Evolutionary conservation across 2,113 vertebrate genomes (phyloP).

Genomic region (Bolborhynchus lineola): DNA sequence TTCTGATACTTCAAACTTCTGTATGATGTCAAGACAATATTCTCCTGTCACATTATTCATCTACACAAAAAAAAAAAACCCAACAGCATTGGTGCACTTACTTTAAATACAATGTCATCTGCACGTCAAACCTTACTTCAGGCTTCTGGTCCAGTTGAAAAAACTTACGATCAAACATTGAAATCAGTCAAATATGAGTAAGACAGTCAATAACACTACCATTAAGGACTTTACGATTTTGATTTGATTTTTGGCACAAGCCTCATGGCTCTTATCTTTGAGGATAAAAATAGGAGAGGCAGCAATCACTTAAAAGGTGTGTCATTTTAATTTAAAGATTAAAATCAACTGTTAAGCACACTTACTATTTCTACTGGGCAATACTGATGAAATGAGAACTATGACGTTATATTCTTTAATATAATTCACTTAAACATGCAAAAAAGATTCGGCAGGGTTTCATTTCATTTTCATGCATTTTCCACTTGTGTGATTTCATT

Average conservation of each 20-base stretch:
- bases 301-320: neutral
- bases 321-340: neutral
- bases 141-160: neutral
- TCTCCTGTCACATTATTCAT: conserved; percentile 90
- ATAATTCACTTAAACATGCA: neutral
- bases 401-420: neutral
- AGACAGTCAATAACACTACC: neutral
- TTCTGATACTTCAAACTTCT: conserved; percentile 91
- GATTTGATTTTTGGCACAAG: neutral
- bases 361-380: neutral
- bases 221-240: neutral
- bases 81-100: neutral
- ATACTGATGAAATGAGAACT: neutral
- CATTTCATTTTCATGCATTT: conserved; percentile 41
- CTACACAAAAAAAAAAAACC: conserved; percentile 72
- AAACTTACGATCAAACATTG: neutral
- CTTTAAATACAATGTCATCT: neutral
- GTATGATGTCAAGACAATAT: conserved; percentile 89
- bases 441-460: neutral
- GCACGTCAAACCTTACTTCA: neutral
- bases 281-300: neutral
- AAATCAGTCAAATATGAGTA: neutral
- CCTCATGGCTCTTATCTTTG: neutral
- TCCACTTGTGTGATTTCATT: conserved; percentile 46
- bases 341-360: neutral